Percentiles rank a stretch among this genome's conserved stretches.
Evolutionary conservation across 2,888 invertebrate species (phyloP).

Genomic region (Koerneria pararmatus): DNA sequence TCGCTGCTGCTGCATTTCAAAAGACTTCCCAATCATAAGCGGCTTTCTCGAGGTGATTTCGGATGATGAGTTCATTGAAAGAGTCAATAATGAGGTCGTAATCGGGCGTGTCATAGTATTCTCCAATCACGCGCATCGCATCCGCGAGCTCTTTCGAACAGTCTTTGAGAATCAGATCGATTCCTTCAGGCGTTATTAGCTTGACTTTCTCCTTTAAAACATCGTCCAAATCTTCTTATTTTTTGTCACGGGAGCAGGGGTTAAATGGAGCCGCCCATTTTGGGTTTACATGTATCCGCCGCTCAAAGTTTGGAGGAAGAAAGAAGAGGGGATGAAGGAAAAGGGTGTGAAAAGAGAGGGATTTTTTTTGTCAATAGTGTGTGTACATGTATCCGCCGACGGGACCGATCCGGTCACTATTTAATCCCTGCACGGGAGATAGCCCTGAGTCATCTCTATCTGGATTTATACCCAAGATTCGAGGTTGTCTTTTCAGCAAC

Average conservation of each 20-base stretch:
- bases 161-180: constrained; percentile 38
- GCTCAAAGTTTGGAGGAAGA: no score
- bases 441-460: constrained; percentile 45
- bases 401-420: no score
- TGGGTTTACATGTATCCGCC: no score
- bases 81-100: constrained; percentile 31
- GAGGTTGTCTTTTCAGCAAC: constrained; percentile 46
- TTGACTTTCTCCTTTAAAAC: constrained; percentile 28
- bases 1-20: no score
- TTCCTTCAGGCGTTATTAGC: no score
- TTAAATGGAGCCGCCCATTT: no score
- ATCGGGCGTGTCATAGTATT: constrained; percentile 46
- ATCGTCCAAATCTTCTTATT: constrained; percentile 30
- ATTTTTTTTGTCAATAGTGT: no score
- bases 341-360: no score
- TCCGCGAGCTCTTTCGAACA: constrained; percentile 47
- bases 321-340: no score
- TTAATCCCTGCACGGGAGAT: constrained; percentile 50
- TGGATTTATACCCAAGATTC: constrained; percentile 45
- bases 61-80: constrained; percentile 16
- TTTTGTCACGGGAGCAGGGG: no score
- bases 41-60: constrained; percentile 11
- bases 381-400: no score
- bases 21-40: constrained; percentile 21
- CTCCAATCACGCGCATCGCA: constrained; percentile 23